Evolutionary conservation across 2,888 invertebrate species (phyloP), one percentile per base, ranked within the genome.

Genomic region (Eilema depressum): DNA sequence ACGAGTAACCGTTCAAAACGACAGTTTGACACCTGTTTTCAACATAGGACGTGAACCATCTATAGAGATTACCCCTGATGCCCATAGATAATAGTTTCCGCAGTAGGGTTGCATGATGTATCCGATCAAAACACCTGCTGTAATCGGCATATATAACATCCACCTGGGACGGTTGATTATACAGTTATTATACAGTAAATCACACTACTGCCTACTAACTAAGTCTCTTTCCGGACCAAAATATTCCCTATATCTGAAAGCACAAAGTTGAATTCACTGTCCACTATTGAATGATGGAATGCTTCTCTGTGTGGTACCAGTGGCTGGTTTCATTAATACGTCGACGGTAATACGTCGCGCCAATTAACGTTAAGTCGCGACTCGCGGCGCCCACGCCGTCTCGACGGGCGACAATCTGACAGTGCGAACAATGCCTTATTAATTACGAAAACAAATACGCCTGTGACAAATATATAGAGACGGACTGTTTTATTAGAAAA

Each of bases 321-420:
- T 68, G 59, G 70, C 62, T 59, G 53, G 63, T 70, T 81, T 83
- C 84, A 83, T 84, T 83, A 85, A 78, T 82, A 85, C 78, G 69
- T 74, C 60, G 69, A n/a, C 76, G 83, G 80, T 83, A 84, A 85
- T 80, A 76, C 76, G 76, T 67, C 73, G 68, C 56, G 65, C 70
- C 85, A 82, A 83, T 85, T 84, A 84, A 70, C 84, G 77, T 61
- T 47, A 56, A n/a, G 71, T 67, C 71, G 74, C 77, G 81, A 85
- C 70, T 69, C 59, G 75, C 67, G 73, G 73, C 79, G 70, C 76
- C 83, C 80, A 78, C 83, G 75, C 73, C 37, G 76, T 67, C 75
- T 73, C 67, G 67, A 65, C 71, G 17, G 47, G 20, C 71, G 47
- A 62, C 73, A 1, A 30, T 61, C 63, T 56, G 63, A 68, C 66